A percentile compares a stretch with the other conserved stretches of the same genome.
These are phyloP conservation scores for Sesamia nonagrioides DNA, from an alignment of 1,140 invertebrate genomes.

Conservation along the genomic window DNA sequence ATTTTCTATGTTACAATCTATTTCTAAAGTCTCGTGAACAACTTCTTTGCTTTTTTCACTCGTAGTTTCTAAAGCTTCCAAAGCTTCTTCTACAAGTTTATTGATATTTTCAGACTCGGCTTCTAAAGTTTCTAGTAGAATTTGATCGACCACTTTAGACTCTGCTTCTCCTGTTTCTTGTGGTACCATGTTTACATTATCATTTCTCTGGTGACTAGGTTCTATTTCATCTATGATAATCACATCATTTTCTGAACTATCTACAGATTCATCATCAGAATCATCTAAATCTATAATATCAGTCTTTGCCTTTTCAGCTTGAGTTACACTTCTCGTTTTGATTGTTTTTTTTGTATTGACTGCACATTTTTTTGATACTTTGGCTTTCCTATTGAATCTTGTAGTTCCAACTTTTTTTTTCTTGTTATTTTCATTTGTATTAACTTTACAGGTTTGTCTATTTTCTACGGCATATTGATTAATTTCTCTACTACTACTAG, in stretches of 20 bases:
- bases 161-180: background rate
- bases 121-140: background rate
- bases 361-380: background rate
- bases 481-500: background rate
- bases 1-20: no score
- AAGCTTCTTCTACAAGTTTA: no score
- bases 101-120: background rate
- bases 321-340: background rate
- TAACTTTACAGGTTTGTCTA: background rate
- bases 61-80: no score
- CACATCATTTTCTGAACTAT: background rate
- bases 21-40: no score
- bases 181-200: background rate
- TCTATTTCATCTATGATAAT: background rate
- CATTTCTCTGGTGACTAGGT: background rate
- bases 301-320: background rate
- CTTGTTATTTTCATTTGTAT: background rate
- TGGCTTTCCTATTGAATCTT: background rate
- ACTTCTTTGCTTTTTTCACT: no score
- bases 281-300: slow-evolving; percentile 53
- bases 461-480: background rate
- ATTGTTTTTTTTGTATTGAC: background rate
- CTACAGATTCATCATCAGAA: slow-evolving; percentile 6
- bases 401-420: background rate
- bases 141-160: no score